Base-by-base conservation (phyloP, 2,888 invertebrate species). In the Drosophila kanekoi region DNA sequence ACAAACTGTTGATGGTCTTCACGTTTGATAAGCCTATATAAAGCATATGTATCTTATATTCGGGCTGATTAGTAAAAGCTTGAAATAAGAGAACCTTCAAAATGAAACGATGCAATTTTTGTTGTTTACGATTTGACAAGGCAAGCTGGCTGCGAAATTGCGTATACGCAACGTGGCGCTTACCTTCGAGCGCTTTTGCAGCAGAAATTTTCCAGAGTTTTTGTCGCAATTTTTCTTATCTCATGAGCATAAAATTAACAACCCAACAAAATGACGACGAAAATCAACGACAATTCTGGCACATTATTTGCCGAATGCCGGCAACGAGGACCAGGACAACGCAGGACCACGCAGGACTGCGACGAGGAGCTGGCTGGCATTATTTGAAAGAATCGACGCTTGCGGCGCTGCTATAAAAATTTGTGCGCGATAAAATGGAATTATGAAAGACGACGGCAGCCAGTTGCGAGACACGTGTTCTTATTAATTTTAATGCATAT, bases 401-500 rank as follows among this genome's bases (percentile, higher is more conserved):
- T 74, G 76, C 45, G 84, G 87, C 72, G 72, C 35, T 60, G 85
- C 84, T 73, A 84, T 87, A 86, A 86, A 84, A 86, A 86, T 84
- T 84, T 84, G 81, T 86, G 83, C 74, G 77, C 83, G 87, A 86
- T 84, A 84, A 84, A 84, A 83, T 64, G 87, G 84, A 81, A 86
- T 83, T 83, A 83, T 83, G 75, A 79, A 79, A 72, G 71, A 73
- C 62, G 72, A 62, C 49, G 56, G 32, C 14, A 40, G 40, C 40
- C 28, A 28, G 38, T 38, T 9, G 28, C 28, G 28, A 28, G 79
- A 87, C 85, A 85, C 87, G 87, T 85, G 87, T 85, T 85, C 87
- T 87, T 85, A 85, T 85, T 85, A 87, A 87, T 85, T 85, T 85
- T 82, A 85, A 87, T 80, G 80, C 82, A 82, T 85, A 87, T 87